phyloP scores from a whole-genome alignment of 2,888 invertebrate genomes.

The Empis stercorea region DNA sequence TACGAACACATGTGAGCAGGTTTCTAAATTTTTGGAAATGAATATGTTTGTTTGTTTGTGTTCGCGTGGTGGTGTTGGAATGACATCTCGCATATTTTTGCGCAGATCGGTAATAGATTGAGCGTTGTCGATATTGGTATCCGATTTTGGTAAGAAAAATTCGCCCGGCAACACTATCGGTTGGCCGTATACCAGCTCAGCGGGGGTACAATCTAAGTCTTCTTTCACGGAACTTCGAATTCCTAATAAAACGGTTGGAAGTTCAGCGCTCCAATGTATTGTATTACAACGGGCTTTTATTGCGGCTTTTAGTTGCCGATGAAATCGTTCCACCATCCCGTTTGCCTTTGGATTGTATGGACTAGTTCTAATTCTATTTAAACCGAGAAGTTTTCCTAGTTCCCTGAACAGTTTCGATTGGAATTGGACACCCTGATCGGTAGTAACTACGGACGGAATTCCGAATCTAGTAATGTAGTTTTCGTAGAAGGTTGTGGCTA shows the following conservation, averaged over 20 bases:
- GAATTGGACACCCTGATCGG: neutral
- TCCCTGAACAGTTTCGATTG: neutral
- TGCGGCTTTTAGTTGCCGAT: neutral
- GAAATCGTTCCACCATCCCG: neutral
- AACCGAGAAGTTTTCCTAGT: neutral
- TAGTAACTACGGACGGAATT: neutral
- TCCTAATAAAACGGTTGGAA: neutral
- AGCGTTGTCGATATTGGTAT: neutral
- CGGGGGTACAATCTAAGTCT: conserved; percentile 4
- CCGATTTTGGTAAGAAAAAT: neutral
- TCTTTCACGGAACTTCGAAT: conserved; percentile 3
- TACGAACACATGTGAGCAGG: neutral
- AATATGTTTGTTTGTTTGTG: neutral
- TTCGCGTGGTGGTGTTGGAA: no score
- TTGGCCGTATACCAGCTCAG: conserved; percentile 7
- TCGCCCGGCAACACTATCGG: neutral
- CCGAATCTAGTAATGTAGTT: neutral
- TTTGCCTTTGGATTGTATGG: conserved; percentile 3
- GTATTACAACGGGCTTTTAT: neutral
- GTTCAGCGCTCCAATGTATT: neutral
- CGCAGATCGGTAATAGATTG: neutral
- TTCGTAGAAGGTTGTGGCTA: neutral
- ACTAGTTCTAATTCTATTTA: neutral
- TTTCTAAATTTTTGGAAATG: neutral
- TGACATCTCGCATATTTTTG: neutral